Conservation (phyloP, 2,113 vertebrate genomes). For the Halcyon malimbica region DNA sequence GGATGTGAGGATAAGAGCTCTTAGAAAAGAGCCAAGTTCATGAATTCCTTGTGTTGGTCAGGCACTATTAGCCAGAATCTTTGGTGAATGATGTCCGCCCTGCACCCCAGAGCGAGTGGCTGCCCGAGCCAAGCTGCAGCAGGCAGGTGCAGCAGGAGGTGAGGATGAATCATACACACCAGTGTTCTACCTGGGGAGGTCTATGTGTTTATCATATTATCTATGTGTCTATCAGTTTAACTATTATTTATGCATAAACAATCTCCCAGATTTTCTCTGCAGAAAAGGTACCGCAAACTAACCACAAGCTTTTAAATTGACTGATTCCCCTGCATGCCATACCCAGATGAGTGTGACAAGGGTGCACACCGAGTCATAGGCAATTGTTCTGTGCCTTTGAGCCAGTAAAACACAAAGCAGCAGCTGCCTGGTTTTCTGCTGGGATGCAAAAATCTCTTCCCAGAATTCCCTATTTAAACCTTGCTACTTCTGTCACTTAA, state of each 20-base stretch:
- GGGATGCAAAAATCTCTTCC: neutral
- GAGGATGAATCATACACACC: neutral
- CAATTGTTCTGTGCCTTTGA: neutral
- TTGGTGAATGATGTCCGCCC: neutral
- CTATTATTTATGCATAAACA: neutral
- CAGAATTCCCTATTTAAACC: neutral
- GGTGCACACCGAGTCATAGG: neutral
- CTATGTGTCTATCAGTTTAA: neutral
- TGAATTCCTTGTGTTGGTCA: neutral
- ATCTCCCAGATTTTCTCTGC: neutral
- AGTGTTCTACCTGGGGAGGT: neutral
- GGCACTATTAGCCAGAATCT: rapidly evolving
- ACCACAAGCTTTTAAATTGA: neutral
- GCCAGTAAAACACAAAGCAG: neutral
- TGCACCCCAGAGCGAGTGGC: neutral
- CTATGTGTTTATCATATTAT: neutral
- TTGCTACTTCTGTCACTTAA: neutral
- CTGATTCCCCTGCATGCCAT: neutral
- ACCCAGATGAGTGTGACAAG: neutral
- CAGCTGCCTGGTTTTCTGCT: neutral
- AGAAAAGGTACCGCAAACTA: neutral
- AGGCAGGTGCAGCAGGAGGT: neutral
- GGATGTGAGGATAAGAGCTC: neutral
- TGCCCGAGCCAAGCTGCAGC: neutral
- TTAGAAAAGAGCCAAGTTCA: neutral